These are phyloP conservation scores for Glyphotaelius pellucidus DNA, from an alignment of 2,888 invertebrate species.

Conservation along the genomic window DNA sequence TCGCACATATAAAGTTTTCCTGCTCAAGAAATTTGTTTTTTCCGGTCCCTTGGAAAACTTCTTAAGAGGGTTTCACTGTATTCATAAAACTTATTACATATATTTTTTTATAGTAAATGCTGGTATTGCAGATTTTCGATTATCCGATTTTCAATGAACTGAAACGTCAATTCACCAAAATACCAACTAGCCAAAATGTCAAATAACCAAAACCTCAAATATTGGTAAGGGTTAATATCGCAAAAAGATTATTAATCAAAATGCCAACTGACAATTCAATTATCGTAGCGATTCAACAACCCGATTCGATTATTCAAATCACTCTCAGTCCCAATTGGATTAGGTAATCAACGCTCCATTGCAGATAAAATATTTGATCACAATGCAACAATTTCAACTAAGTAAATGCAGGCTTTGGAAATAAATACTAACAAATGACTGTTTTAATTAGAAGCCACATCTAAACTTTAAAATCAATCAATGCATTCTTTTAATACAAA, in stretches of 20 bases:
- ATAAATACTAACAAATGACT: not conserved
- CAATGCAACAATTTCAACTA: not conserved
- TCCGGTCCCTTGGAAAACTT: too few relatives aligned
- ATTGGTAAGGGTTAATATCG: too few relatives aligned
- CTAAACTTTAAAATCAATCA: not conserved
- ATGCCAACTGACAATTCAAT: too few relatives aligned
- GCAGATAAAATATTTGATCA: conserved; percentile 6
- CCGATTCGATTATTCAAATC: not conserved
- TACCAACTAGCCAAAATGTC: not conserved
- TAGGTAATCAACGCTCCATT: not conserved
- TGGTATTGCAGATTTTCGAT: not conserved
- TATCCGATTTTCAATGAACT: not conserved
- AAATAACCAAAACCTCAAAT: too few relatives aligned
- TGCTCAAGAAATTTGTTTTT: too few relatives aligned
- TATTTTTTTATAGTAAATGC: not conserved
- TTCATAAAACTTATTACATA: not conserved
- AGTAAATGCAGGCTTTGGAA: not conserved
- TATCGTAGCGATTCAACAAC: not conserved
- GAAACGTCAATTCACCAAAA: not conserved
- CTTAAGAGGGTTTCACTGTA: too few relatives aligned
- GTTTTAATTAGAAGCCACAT: not conserved
- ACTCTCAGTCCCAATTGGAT: not conserved
- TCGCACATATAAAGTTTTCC: too few relatives aligned
- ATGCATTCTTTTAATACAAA: not conserved
- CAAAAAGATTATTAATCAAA: too few relatives aligned